Conservation (phyloP, 1,140 invertebrate genomes). For the Caenorhabditis remanei region DNA sequence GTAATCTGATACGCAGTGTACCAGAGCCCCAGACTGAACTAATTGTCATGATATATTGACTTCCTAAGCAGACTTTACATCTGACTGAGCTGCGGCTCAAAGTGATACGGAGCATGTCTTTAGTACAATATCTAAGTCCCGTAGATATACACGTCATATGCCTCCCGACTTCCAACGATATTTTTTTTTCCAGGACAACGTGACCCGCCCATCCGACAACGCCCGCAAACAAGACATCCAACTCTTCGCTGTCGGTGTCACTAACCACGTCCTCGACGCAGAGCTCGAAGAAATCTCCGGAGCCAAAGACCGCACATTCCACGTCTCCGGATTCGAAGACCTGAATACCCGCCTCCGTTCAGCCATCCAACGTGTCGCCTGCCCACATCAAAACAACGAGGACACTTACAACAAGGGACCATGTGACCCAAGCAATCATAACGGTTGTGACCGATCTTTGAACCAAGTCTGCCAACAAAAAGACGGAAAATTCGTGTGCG, state of each 20-base stretch:
- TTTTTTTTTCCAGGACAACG: conserved; percentile 75
- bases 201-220: conserved; percentile 73
- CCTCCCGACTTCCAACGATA: conserved; percentile 3
- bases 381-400: conserved; percentile 67
- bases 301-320: conserved; percentile 73
- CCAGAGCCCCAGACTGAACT: no score
- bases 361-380: conserved; percentile 75
- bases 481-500: conserved; percentile 69
- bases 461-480: conserved; percentile 73
- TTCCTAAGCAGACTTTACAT: no score
- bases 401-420: conserved; percentile 57
- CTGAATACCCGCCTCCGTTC: conserved; percentile 76
- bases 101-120: no score
- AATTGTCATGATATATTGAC: no score
- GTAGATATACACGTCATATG: no score
- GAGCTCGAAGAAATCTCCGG: conserved; percentile 77
- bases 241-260: conserved; percentile 77
- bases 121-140: no score
- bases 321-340: conserved; percentile 78
- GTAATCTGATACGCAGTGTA: no score
- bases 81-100: no score
- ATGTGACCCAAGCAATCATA: conserved; percentile 74
- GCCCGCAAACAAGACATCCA: conserved; percentile 73
- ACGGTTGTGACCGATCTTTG: conserved; percentile 73
- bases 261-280: conserved; percentile 76